Conservation (phyloP, 2,888 invertebrate species). For the Horisme vitalbata region DNA sequence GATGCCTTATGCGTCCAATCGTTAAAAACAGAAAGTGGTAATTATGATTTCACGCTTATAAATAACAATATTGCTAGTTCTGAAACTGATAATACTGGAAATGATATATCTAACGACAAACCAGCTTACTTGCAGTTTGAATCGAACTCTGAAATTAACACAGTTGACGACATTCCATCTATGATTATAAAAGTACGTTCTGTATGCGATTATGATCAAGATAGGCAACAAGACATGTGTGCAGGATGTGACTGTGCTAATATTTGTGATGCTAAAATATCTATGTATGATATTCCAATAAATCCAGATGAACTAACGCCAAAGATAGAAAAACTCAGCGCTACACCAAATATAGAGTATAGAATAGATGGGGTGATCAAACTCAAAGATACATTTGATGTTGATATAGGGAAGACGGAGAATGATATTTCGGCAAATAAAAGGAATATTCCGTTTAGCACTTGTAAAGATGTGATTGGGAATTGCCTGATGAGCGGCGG, state of each 20-base stretch:
- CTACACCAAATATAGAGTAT: slow-evolving; percentile 51
- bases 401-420: slow-evolving; percentile 36
- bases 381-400: slow-evolving; percentile 59
- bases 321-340: slow-evolving; percentile 12
- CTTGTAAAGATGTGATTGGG: slow-evolving; percentile 68
- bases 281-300: slow-evolving; percentile 5
- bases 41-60: slow-evolving; percentile 39
- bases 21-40: slow-evolving; percentile 34
- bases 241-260: slow-evolving; percentile 51
- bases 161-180: not conserved
- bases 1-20: slow-evolving; percentile 58
- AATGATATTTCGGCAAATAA: slow-evolving; percentile 20
- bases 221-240: slow-evolving; percentile 33
- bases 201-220: slow-evolving; percentile 8
- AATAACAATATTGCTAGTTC: slow-evolving; percentile 10
- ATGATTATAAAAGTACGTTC: slow-evolving; percentile 4
- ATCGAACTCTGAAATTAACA: not conserved
- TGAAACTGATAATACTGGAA: slow-evolving; percentile 9
- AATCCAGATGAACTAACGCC: not conserved
- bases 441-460: slow-evolving; percentile 52
- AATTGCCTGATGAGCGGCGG: slow-evolving; percentile 70
- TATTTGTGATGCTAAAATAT: slow-evolving; percentile 30
- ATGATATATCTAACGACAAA: slow-evolving; percentile 3
- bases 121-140: not conserved
- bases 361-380: slow-evolving; percentile 60